Base-by-base conservation (phyloP, 2,888 invertebrate genomes). In the Amphiduros pacificus region DNA sequence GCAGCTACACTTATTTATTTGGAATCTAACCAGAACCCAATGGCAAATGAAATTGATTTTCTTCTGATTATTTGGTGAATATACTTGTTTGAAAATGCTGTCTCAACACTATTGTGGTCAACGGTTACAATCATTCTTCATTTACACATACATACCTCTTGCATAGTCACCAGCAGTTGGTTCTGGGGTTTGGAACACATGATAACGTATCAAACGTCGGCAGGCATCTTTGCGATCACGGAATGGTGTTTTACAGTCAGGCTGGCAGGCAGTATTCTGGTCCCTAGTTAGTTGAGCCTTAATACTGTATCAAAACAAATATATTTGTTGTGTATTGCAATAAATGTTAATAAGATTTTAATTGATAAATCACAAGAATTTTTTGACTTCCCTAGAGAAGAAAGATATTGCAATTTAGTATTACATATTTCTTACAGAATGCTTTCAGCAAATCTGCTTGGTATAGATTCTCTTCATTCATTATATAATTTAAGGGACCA, bases 251-350 rank as follows among this genome's bases (percentile, higher is more conserved):
- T 88, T 87, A 54, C 88, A 88, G 78, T 92, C 91, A 1, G 91
- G 90, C 77, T 88, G 88, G 28, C 88, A 80, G 55, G 89, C 91
- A 63, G 88, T 89, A 72, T 87, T 87, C 80, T 91, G 90, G 83
- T 92, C 91, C 55, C 88, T 88, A 75, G 87, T 87, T 74, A 90
- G 77, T 79, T 91, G 91, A 62, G 89, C 88, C 71, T 91, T 90
- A 74, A 91, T 87, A 73, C 91, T 91, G 69, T 68, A 78, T 70
- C 68, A 66, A 69, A 73, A 51, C 11, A 22, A 51, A 51, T 9
- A 36, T 17, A n/a, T n/a, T n/a, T n/a, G n/a, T n/a, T n/a, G n/a
- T n/a, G n/a, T n/a, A n/a, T n/a, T n/a, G n/a, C n/a, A n/a, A n/a
- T n/a, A n/a, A n/a, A n/a, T n/a, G n/a, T n/a, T n/a, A n/a, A n/a